These are phyloP conservation scores for Drosophila maculinotata DNA, from an alignment of 2,888 invertebrate species.

Conservation along the genomic window DNA sequence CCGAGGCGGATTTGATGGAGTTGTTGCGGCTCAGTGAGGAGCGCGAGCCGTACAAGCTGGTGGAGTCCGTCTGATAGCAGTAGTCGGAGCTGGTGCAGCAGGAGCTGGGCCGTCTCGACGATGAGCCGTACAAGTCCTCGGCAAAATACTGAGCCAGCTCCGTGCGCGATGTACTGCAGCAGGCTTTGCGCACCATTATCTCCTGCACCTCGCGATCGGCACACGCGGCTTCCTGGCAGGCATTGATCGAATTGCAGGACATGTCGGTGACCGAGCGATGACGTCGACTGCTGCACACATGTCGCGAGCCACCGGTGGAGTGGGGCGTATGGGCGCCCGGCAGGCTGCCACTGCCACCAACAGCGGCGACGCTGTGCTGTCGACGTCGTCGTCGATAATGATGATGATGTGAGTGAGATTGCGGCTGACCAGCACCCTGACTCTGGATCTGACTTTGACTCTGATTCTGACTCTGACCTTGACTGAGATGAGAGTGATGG, in stretches of 20 bases:
- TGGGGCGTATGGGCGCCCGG: conserved; percentile 72
- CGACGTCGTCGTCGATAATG: conserved; percentile 66
- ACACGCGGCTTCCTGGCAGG: conserved; percentile 82
- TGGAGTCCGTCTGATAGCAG: conserved; percentile 85
- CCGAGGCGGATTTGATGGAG: conserved; percentile 84
- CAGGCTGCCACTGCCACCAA: conserved; percentile 72
- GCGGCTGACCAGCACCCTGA: conserved; percentile 19
- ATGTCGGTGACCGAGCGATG: conserved; percentile 84
- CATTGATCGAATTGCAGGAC: conserved; percentile 79
- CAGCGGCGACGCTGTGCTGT: conserved; percentile 62
- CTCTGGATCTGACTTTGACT: conserved; percentile 49
- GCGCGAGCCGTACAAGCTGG: conserved; percentile 84
- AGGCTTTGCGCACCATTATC: conserved; percentile 82
- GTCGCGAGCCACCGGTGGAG: conserved; percentile 38
- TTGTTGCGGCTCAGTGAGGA: conserved; percentile 85
- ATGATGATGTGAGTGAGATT: conserved; percentile 69
- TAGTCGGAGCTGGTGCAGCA: conserved; percentile 85
- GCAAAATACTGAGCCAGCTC: conserved; percentile 84
- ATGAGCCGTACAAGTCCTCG: conserved; percentile 83
- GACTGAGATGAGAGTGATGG: conserved; percentile 66
- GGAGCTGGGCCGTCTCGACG: conserved; percentile 83
- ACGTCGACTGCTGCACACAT: conserved; percentile 79
- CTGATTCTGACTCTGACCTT: conserved; percentile 28
- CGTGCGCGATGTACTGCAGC: conserved; percentile 83
- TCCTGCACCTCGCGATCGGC: conserved; percentile 84